These are phyloP conservation scores for Opisthograptis luteolata DNA, from an alignment of 2,888 invertebrate genomes.

Conservation along the genomic window DNA sequence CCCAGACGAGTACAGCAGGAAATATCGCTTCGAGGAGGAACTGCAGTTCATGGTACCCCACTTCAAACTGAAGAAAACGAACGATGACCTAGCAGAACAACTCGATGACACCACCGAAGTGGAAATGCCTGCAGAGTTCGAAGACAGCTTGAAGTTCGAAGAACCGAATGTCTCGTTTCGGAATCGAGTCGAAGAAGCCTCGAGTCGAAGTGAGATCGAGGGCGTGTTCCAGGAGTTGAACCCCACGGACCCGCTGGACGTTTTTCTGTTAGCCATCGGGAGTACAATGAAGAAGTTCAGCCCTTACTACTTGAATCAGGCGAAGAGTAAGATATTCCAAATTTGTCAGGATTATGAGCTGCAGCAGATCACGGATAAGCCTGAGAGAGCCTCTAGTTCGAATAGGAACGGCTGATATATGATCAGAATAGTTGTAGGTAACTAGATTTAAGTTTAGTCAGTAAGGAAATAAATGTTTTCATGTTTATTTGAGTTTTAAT, in stretches of 20 bases:
- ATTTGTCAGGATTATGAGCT: conserved; percentile 76
- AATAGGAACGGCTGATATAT: neutral
- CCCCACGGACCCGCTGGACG: conserved; percentile 38
- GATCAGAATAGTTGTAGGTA: too few species aligned
- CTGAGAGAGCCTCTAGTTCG: neutral
- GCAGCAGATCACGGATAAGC: conserved; percentile 51
- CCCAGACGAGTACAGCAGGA: conserved; percentile 54
- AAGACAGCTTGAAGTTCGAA: conserved; percentile 15
- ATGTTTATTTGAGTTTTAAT: too few species aligned
- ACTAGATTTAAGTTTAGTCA: too few species aligned
- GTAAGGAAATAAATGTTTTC: too few species aligned
- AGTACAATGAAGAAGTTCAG: conserved; percentile 66
- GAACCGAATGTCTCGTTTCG: conserved; percentile 17
- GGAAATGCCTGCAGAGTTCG: conserved; percentile 22
- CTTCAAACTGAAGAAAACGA: conserved; percentile 41
- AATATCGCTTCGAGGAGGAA: conserved; percentile 73
- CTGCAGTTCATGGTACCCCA: conserved; percentile 67
- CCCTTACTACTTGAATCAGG: conserved; percentile 72
- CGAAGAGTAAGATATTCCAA: conserved; percentile 75
- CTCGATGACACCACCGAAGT: conserved; percentile 17
- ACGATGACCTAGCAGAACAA: conserved; percentile 18
- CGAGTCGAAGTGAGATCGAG: conserved; percentile 17
- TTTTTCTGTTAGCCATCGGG: conserved; percentile 69
- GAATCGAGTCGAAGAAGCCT: conserved; percentile 22
- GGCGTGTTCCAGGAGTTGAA: conserved; percentile 22